Percentiles rank a stretch among this genome's conserved stretches.
phyloP scores from a whole-genome alignment of 2,113 vertebrate genomes.

The Ageneiosus marmoratus region DNA sequence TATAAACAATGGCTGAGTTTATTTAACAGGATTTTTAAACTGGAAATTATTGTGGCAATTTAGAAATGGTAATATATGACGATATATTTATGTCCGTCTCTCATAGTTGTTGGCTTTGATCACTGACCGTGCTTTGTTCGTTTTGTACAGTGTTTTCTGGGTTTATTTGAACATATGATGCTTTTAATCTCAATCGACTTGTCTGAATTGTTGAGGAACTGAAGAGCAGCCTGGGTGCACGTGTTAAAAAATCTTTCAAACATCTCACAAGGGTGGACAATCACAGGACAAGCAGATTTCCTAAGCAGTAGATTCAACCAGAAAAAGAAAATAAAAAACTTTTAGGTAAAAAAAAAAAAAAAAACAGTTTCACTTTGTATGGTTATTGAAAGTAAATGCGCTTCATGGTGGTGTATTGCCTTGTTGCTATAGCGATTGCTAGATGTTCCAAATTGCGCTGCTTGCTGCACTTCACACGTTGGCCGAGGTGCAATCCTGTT shows the following conservation, averaged over 20 bases:
- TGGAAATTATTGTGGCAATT: constrained; percentile 31
- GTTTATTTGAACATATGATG: constrained; percentile 15
- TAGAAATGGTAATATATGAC: constrained; percentile 42
- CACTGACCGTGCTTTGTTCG: constrained; percentile 24
- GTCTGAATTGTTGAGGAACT: constrained; percentile 14
- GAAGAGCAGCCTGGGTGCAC: constrained; percentile 11
- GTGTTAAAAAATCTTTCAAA: neutral
- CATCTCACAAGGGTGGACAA: neutral
- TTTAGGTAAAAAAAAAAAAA: too few relatives aligned
- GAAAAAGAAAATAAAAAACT: neutral
- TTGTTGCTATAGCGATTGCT: neutral
- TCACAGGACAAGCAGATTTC: neutral
- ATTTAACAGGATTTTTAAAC: constrained; percentile 33
- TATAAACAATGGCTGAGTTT: constrained; percentile 21
- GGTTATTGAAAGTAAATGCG: neutral
- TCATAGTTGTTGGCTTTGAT: constrained; percentile 23
- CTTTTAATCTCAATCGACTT: constrained; percentile 10
- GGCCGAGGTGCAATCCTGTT: neutral
- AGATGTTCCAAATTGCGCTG: neutral
- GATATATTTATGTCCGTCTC: constrained; percentile 40
- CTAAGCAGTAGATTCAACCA: neutral
- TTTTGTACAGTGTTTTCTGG: constrained; percentile 40
- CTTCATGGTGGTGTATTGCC: neutral
- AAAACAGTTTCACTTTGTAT: neutral
- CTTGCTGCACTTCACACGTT: neutral